Percentiles rank a stretch among this genome's conserved stretches.
These are phyloP conservation scores for Ruditapes philippinarum DNA, from an alignment of 1,140 invertebrate species.

Conservation along the genomic window DNA sequence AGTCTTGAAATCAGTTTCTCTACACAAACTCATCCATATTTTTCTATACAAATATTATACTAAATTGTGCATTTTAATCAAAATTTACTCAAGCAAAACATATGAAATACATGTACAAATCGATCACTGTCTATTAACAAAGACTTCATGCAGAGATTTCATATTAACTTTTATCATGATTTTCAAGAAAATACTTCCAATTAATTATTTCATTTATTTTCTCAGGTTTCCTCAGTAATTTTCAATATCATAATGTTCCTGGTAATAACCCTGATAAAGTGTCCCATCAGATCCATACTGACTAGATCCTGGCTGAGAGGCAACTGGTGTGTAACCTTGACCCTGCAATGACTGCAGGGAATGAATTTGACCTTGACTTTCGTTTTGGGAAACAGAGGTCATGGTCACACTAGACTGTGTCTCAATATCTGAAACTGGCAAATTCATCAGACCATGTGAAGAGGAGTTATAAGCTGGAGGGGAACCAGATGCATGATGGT, in stretches of 20 bases:
- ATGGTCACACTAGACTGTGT: background rate
- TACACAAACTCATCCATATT: no score
- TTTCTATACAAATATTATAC: no score
- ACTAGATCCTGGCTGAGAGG: background rate
- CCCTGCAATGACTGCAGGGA: constrained; percentile 24
- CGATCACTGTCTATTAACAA: no score
- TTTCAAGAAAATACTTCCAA: no score
- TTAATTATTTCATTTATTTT: no score
- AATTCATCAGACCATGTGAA: background rate
- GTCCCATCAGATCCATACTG: constrained; percentile 43
- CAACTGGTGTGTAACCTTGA: background rate
- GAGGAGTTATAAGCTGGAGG: constrained; percentile 21
- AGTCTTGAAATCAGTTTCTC: no score
- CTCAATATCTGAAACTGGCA: constrained; percentile 2
- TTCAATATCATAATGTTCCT: constrained; percentile 65
- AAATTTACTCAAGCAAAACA: no score
- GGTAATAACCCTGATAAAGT: constrained; percentile 51
- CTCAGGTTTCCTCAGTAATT: constrained; percentile 59
- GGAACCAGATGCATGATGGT: constrained; percentile 2
- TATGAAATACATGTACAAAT: no score
- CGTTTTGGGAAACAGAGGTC: background rate
- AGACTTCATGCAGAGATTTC: no score
- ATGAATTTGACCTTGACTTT: constrained; percentile 41
- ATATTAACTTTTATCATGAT: no score
- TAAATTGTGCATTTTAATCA: no score